phyloP scores from a whole-genome alignment of 2,888 invertebrate genomes.

The Troilus luridus region DNA sequence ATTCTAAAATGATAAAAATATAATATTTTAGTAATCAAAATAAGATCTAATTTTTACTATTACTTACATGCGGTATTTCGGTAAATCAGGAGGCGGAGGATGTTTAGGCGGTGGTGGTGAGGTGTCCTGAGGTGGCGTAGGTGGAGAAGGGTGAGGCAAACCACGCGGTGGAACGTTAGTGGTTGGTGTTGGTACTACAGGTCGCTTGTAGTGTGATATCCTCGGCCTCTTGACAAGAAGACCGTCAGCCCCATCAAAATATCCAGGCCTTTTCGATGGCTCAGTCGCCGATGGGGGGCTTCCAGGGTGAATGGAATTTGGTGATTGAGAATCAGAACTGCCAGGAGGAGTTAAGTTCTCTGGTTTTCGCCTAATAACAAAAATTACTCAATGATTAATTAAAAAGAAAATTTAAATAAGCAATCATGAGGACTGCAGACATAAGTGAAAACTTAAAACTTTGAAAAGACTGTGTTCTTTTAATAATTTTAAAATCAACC shows the following conservation, averaged over 20 bases:
- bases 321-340: slow-evolving; percentile 87
- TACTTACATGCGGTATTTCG: slow-evolving; percentile 75
- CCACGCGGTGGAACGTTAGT: slow-evolving; percentile 43
- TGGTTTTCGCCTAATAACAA: slow-evolving; percentile 81
- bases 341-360: slow-evolving; percentile 92
- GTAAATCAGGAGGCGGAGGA: slow-evolving; percentile 68
- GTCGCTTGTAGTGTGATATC: slow-evolving; percentile 86
- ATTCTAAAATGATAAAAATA: no score
- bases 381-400: background rate
- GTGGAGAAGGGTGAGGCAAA: slow-evolving; percentile 63
- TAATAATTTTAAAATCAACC: no score
- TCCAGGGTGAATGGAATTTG: slow-evolving; percentile 78
- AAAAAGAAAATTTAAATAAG: no score
- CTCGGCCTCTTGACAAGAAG: slow-evolving; percentile 83
- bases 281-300: slow-evolving; percentile 76
- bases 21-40: no score
- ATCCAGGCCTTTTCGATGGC: slow-evolving; percentile 75
- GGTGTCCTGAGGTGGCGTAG: slow-evolving; percentile 67
- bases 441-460: no score
- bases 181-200: slow-evolving; percentile 65
- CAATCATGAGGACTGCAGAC: no score
- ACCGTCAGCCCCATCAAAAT: slow-evolving; percentile 75
- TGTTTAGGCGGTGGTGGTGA: slow-evolving; percentile 64
- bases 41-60: background rate
- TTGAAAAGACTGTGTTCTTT: no score